Evolutionary conservation across 2,113 vertebrate species (phyloP).

Genomic region (Cephalopholis sonnerati): DNA sequence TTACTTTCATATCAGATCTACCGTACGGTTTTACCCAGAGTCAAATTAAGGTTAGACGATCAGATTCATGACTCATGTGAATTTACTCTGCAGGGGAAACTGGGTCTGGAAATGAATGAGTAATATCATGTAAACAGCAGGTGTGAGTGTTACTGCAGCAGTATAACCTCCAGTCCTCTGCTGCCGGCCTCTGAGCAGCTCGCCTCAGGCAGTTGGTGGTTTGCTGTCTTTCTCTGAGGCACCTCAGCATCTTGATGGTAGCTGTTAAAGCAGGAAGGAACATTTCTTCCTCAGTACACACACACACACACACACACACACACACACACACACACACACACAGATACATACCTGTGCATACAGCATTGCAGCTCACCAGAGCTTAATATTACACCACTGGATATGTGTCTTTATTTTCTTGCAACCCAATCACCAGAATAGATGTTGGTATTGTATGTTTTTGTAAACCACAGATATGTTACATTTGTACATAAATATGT

Average conservation of each 20-base stretch:
- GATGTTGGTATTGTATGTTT: too few species aligned
- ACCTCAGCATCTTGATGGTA: neutral
- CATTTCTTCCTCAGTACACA: neutral
- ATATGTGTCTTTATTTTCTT: neutral
- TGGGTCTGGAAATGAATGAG: neutral
- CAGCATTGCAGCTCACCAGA: neutral
- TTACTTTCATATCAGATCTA: neutral
- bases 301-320: neutral
- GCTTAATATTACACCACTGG: neutral
- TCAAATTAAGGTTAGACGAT: neutral
- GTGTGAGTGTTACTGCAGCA: neutral
- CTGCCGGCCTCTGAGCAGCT: neutral
- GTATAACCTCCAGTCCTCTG: neutral
- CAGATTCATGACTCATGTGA: neutral
- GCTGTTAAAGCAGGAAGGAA: neutral
- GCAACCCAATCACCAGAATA: too few species aligned
- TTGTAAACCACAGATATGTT: too few species aligned
- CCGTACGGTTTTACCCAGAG: neutral
- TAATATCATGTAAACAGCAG: neutral
- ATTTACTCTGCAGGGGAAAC: slow-evolving; percentile 9
- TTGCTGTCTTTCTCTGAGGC: neutral
- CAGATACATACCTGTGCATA: neutral
- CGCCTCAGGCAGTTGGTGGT: neutral
- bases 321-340: neutral
- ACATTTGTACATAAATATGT: too few species aligned